Evolutionary conservation across 2,113 vertebrate species (phyloP), one percentile per base, ranked within the genome.

Genomic region (Phylloscopus trochiloides): DNA sequence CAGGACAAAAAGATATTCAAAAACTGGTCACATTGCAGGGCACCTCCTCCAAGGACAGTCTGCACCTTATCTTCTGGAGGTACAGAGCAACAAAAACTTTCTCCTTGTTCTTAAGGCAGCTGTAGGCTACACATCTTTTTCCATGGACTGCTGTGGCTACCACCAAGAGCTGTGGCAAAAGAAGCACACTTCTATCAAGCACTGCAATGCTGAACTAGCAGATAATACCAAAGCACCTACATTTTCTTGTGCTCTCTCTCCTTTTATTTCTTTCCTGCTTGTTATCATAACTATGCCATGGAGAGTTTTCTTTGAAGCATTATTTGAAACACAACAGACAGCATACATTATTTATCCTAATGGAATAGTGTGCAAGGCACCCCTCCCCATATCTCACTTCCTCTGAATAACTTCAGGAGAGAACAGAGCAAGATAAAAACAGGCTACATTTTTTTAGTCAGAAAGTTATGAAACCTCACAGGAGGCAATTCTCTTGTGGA

Each of bases 241-340:
- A 55, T 68, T 86, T 94, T 68, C 66, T 86, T 70, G 31, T 51
- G 74, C 66, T 85, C 18, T 28, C 77, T 91, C 31, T 89, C 40
- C 28, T 88, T 82, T 91, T 85, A 8, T 91, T 94, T 94, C 19
- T 93, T 80, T 88, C 25, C 59, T 73, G 67, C 57, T 70, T 94
- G 67, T 80, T 95, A 96, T 88, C 90, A 93, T 45, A 86, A 93
- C 71, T 83, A 54, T 40, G 48, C 51, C 51, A 90, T 9, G 43
- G 32, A 95, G 48, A 82, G 34, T 80, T 92, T 95, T 90, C 43
- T 90, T 86, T 79, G 71, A 84, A 92, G 42, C 31, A 80, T 86
- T 91, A 32, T 90, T 92, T 48, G 66, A 92, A 94, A 92, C 72
- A 92, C 74, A 93, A 62, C 9, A 93, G 81, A 75, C 61, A 94